Evolutionary conservation across 1,140 invertebrate species (phyloP).

Genomic region (Saxidomus purpurata): DNA sequence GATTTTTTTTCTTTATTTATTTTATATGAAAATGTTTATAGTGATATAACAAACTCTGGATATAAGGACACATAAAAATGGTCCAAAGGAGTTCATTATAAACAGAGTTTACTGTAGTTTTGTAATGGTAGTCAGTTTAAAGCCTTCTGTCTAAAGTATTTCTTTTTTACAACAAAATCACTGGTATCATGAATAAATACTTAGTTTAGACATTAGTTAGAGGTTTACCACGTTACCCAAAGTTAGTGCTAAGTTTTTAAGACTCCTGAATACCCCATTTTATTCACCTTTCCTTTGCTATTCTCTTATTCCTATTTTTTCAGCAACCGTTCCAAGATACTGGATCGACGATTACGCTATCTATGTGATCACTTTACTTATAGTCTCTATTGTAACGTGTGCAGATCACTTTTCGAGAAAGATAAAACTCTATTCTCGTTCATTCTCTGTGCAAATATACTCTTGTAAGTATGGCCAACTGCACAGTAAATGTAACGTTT

Average conservation of each 20-base stretch:
- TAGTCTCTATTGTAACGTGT: conserved; percentile 84
- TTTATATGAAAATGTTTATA: too few relatives aligned
- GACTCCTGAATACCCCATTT: neutral
- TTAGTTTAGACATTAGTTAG: too few relatives aligned
- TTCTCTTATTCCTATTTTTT: conserved; percentile 80
- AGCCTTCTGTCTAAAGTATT: too few relatives aligned
- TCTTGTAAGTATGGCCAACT: conserved; percentile 85
- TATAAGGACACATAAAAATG: too few relatives aligned
- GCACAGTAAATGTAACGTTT: conserved; percentile 9
- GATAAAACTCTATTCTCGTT: conserved; percentile 86
- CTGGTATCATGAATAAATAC: neutral
- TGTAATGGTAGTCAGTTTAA: too few relatives aligned
- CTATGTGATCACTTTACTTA: conserved; percentile 86
- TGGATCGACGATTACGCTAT: conserved; percentile 83
- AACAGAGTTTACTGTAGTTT: too few relatives aligned
- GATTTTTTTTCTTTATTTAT: too few relatives aligned
- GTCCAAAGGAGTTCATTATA: too few relatives aligned
- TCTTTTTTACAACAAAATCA: too few relatives aligned
- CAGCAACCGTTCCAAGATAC: conserved; percentile 85
- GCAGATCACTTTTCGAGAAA: conserved; percentile 86
- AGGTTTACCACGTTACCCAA: too few relatives aligned
- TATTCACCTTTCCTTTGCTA: neutral
- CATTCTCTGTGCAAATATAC: conserved; percentile 85
- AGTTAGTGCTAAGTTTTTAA: neutral
- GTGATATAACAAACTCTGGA: too few relatives aligned